Base-by-base conservation (phyloP, 2,888 invertebrate species). In the Eristalis tenax region DNA sequence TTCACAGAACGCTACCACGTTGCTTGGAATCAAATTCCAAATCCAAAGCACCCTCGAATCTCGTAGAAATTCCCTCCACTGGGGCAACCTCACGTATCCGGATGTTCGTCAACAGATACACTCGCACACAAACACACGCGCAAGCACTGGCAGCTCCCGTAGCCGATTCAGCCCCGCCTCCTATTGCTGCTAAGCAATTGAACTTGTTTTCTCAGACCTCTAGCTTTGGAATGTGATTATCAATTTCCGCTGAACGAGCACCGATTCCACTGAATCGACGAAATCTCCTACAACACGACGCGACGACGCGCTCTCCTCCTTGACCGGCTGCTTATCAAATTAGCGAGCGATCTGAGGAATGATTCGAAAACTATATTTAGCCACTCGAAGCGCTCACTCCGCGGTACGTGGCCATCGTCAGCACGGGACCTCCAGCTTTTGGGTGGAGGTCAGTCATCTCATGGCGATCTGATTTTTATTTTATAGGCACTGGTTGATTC, bases 351-450 rank as follows among this genome's bases (percentile, higher is more conserved):
- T 38, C 59, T n/a, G 38, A 38, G 35, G 35, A 70, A 59, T 59
- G 70, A 70, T 70, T 70, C 35, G 57, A 23, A 50, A 70, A 70
- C 59, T 70, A 70, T 70, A 59, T 70, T 70, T 70, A 70, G 70
- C 23, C 11, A 32, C 4, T 50, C 66, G 50, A 26, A 26, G 56
- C 56, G 11, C 11, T 18, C 18, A 6, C 50, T 5, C 18, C 1
- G n/a, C 5, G 50, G 5, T 18, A 50, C n/a, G 50, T 50, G 18
- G 18, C 2, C 50, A 8, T 18, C 18, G 18, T 18, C 50, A 8
- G 50, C 18, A 18, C 18, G n/a, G 18, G 50, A 18, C 50, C 6
- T 50, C 18, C 50, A 50, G 18, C 18, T 50, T 50, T 50, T 50
- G 18, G 50, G 50, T 50, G 50, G 50, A 50, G 50, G 50, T 50